Evolutionary conservation across 2,113 vertebrate species (phyloP), one percentile per base, ranked within the genome.

Genomic region (Saccopteryx bilineata): DNA sequence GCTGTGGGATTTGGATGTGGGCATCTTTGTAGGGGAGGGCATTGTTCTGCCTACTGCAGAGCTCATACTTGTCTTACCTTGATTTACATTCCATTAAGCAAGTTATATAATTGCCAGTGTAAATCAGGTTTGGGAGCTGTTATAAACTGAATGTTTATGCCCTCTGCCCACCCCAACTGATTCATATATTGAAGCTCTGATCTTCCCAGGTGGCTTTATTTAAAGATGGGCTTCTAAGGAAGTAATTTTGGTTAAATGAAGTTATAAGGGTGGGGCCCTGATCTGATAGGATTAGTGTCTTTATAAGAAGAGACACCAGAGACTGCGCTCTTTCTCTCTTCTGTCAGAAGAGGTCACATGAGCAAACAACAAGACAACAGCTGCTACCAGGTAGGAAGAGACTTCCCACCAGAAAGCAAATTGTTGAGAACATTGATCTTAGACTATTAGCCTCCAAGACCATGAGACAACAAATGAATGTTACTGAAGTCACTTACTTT

Each of bases 211-310:
- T 63, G n/a, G 10, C 52, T 85, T 31, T 46, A 60, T 79, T 90
- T 82, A 46, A 15, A 82, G 14, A 75, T 19, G 14, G 14, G 6
- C 19, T 15, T 81, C 60, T 61, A 54, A 52, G 2, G 33, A 91
- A 76, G n/a, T 48, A 26, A 48, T 85, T 50, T 66, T 52, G 12
- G n/a, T 46, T 88, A 79, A 92, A 58, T 50, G 48, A 93, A 31
- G 68, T 93, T 48, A n/a, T 54, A 48, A 56, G 56, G 7, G 5
- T 63, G 19, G 46, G 24, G 5, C 3, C 54, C 31, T 71, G 63
- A 50, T 50, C 60, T 17, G 24, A 31, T 12, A 39, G 5, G 1
- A 17, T 56, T 76, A 28, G 46, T 75, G 23, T 31, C 48, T 33
- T 91, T 66, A 0, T 4, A 19, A 63, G 56, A 87, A 78, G 52